Evolutionary conservation across 1,140 invertebrate genomes (phyloP), one percentile per base, ranked within the genome.

Genomic region (Anadara kagoshimensis): DNA sequence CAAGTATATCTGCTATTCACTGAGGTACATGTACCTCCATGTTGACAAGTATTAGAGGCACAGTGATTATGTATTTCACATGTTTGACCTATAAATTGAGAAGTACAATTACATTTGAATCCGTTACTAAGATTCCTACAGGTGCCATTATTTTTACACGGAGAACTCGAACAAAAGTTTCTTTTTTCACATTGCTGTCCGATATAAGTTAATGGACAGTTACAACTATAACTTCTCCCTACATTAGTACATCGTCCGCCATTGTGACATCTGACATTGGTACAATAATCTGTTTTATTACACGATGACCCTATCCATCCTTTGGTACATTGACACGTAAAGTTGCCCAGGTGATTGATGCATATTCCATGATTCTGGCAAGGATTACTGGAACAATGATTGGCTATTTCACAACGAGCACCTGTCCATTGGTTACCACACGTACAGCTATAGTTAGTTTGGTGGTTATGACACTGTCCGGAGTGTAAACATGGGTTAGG

Each of bases 401-500:
- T 59, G 24, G 82, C 79, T 57, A 69, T 77, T 49, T 99, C 95
- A 85, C 98, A 99, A 43, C 96, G 92, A 91, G 97, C 97, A 12
- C 98, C 98, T n/a, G 94, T 95, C 83, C 99, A 99, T 59, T 98
- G 98, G 24, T 93, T 91, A 16, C 96, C 96, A 90, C 98, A 99
- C 20, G 66, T 66, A 65, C 88, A 89, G 14, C 20, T 65, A 74
- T 83, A 85, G 57, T 26, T 49, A 53, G 36, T 62, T 18, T 63
- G 2, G 1, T 5, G 0, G 7, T 10, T n/a, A 0, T 14, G 18
- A 61, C 58, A 61, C 4, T 0, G 5, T 11, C 58, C 58, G 20
- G 20, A 43, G 8, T 16, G 2, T 1, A 44, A 4, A 24, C 58
- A 61, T 0, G 58, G 43, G 16, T 22, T 47, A 11, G 0, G 44